A percentile compares a stretch with the other conserved stretches of the same genome.
These are phyloP conservation scores for Choreutis nemorana DNA, from an alignment of 2,888 invertebrate species.

Conservation along the genomic window DNA sequence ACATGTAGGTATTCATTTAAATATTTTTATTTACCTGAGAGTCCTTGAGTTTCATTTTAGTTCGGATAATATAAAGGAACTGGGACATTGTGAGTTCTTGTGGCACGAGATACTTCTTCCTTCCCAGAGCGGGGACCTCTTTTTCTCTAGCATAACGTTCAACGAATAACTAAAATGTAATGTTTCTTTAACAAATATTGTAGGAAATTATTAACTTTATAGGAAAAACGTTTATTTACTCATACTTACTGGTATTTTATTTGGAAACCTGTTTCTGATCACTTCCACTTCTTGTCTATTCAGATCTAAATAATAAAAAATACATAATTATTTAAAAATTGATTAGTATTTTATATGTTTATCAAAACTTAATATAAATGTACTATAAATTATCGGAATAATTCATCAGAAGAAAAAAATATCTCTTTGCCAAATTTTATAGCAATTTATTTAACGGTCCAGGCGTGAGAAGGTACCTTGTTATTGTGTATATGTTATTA, in stretches of 20 bases:
- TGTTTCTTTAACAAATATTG: background rate
- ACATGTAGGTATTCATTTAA: background rate
- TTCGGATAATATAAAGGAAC: slow-evolving; percentile 78
- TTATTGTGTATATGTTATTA: too few relatives aligned
- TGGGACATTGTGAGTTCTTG: slow-evolving; percentile 90
- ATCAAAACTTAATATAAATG: too few relatives aligned
- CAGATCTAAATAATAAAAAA: too few relatives aligned
- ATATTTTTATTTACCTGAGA: slow-evolving; percentile 31
- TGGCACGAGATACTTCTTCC: slow-evolving; percentile 86
- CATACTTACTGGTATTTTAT: slow-evolving; percentile 78
- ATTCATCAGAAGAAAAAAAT: too few relatives aligned
- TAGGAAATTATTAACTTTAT: background rate
- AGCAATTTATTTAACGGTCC: too few relatives aligned
- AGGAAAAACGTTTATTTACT: background rate
- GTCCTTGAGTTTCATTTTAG: slow-evolving; percentile 55
- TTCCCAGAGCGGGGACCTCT: slow-evolving; percentile 77
- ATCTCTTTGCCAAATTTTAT: too few relatives aligned
- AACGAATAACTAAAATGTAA: slow-evolving; percentile 73
- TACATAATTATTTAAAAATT: too few relatives aligned
- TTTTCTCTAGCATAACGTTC: slow-evolving; percentile 80
- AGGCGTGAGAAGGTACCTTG: too few relatives aligned
- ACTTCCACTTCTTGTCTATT: slow-evolving; percentile 76
- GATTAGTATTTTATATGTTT: too few relatives aligned
- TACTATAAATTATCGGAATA: too few relatives aligned
- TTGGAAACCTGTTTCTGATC: slow-evolving; percentile 77